These are phyloP conservation scores for Otocyon megalotis DNA, from an alignment of 2,113 vertebrate species.

Conservation along the genomic window DNA sequence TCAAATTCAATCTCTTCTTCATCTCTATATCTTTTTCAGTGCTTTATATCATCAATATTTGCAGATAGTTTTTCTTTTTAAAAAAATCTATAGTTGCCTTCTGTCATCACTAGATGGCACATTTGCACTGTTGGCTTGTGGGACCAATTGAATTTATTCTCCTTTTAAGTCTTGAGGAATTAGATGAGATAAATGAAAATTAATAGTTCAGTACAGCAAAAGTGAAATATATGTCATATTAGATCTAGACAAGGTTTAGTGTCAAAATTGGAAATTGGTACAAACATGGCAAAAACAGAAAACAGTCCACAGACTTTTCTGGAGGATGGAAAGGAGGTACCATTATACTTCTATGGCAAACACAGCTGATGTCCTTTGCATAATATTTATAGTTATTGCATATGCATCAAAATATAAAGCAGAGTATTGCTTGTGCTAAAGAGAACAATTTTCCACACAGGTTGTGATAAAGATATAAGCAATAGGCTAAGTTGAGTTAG, in stretches of 20 bases:
- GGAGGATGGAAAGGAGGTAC: neutral
- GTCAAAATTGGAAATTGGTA: neutral
- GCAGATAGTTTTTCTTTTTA: neutral
- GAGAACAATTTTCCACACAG: neutral
- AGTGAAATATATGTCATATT: neutral
- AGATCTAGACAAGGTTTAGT: neutral
- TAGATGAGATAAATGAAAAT: neutral
- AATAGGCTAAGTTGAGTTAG: neutral
- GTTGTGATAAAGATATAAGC: neutral
- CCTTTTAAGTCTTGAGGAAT: neutral
- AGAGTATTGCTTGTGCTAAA: neutral
- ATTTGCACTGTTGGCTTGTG: neutral
- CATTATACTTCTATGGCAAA: neutral
- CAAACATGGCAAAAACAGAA: neutral
- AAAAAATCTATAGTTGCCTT: neutral
- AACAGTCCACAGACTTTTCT: neutral
- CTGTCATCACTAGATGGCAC: conserved; percentile 9
- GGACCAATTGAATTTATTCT: neutral
- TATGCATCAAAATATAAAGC: neutral
- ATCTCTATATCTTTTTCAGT: neutral
- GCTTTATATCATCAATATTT: neutral
- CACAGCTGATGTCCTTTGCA: neutral
- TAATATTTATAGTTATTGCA: neutral
- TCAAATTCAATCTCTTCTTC: neutral
- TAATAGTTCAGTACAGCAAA: neutral